Base-by-base conservation (phyloP, 1,140 invertebrate species). In the Saccostrea glomerata region DNA sequence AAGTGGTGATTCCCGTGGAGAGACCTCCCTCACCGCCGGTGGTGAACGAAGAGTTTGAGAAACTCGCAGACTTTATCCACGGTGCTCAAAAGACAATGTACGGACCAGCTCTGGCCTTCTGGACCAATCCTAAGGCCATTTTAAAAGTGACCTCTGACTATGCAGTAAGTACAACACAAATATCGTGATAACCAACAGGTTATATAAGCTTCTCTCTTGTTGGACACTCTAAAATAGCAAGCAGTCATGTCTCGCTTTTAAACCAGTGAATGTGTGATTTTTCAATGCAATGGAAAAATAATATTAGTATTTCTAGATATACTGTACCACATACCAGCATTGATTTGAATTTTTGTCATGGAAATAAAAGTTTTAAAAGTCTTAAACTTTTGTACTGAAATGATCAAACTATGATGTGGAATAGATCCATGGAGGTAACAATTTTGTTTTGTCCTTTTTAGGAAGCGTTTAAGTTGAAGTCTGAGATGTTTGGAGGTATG, bases 401-500 rank as follows among this genome's bases (percentile, higher is more conserved):
- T 13, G 20, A 66, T n/a, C 17, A 23, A 66, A 20, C 7, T 20
- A 5, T 66, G 20, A 36, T 66, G 1, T 66, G 60, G 60, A 66
- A 66, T 3, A 66, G 60, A 66, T 7, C 0, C 20, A 2, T 66
- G 60, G 30, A 36, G 1, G 30, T 20, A 9, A n/a, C 5, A 4
- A 20, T 66, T 66, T 23, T 66, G 17, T 66, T 36, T 30, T 36
- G 11, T 12, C 13, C 30, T 5, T 12, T 13, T 77, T 89, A 93
- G 92, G 91, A 91, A 23, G 82, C 91, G n/a, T 89, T 90, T n/a
- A 87, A 82, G 86, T 84, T 90, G 12, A 90, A 92, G 82, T 40
- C 55, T 23, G 85, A 92, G 40, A 87, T 93, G 86, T 93, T 93
- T 88, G 93, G 92, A 40, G 56, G 85, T n/a, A 77, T 93, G 84